These are phyloP conservation scores for Trachops cirrhosus DNA, from an alignment of 2,797 vertebrate genomes.

Conservation along the genomic window DNA sequence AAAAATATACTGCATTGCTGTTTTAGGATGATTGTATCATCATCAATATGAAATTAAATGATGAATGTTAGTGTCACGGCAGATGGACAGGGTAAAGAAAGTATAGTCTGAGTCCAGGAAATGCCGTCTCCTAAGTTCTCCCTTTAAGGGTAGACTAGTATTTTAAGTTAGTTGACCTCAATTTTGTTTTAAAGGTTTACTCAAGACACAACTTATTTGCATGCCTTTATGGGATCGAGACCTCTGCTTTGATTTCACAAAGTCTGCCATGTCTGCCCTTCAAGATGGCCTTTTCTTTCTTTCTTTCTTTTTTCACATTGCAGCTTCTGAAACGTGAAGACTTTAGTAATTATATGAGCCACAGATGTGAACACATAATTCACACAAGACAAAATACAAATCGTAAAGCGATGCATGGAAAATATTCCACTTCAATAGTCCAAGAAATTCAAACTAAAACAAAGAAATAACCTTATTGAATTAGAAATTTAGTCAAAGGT, in stretches of 20 bases:
- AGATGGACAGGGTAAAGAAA: neutral
- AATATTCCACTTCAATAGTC: neutral
- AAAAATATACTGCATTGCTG: neutral
- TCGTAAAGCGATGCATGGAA: neutral
- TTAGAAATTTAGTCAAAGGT: neutral
- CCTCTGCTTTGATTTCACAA: neutral
- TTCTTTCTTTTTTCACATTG: neutral
- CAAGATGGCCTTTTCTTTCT: neutral
- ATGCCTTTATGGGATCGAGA: neutral
- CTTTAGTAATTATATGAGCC: neutral
- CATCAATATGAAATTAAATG: neutral
- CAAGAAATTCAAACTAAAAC: constrained; percentile 19
- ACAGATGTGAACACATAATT: neutral
- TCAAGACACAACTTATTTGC: neutral
- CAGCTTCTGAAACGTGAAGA: neutral
- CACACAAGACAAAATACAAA: constrained; percentile 7
- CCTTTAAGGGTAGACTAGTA: neutral
- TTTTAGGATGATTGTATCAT: neutral
- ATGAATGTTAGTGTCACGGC: neutral
- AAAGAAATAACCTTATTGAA: neutral
- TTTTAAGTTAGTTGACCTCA: neutral
- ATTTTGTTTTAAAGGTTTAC: constrained; percentile 1
- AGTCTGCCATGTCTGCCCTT: neutral
- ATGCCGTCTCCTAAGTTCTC: neutral
- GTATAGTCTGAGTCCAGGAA: neutral